Percentiles rank a stretch among this genome's conserved stretches.
phyloP scores from a whole-genome alignment of 2,113 vertebrate species.

The Thamnophis sirtalis region DNA sequence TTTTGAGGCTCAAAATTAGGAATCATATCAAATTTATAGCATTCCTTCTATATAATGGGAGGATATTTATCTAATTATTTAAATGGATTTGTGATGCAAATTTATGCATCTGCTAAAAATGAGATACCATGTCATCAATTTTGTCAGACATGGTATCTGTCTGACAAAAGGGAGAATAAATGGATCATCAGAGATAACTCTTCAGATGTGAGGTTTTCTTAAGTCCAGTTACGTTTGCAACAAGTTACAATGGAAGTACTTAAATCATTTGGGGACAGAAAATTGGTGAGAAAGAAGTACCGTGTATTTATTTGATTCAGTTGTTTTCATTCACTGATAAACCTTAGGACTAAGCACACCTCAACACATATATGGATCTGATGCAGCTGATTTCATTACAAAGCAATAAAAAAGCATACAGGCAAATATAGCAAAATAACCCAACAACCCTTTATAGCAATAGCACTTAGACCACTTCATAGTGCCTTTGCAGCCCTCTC shows the following conservation, averaged over 20 bases:
- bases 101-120: neutral
- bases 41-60: neutral
- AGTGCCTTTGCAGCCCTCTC: no score
- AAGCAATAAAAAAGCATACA: neutral
- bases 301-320: neutral
- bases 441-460: neutral
- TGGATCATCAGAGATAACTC: neutral
- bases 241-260: neutral
- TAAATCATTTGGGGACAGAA: neutral
- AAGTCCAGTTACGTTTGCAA: neutral
- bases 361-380: neutral
- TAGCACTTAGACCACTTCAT: no score
- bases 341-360: no score
- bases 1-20: slow-evolving; percentile 9
- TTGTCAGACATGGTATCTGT: neutral
- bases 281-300: neutral
- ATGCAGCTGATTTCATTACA: neutral
- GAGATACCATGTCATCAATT: neutral
- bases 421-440: neutral
- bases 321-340: neutral
- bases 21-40: neutral
- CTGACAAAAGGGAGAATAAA: no score
- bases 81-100: neutral
- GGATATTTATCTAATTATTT: neutral
- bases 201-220: neutral